Conservation (phyloP, 2,113 vertebrate genomes). For the Ammodytes dubius region DNA sequence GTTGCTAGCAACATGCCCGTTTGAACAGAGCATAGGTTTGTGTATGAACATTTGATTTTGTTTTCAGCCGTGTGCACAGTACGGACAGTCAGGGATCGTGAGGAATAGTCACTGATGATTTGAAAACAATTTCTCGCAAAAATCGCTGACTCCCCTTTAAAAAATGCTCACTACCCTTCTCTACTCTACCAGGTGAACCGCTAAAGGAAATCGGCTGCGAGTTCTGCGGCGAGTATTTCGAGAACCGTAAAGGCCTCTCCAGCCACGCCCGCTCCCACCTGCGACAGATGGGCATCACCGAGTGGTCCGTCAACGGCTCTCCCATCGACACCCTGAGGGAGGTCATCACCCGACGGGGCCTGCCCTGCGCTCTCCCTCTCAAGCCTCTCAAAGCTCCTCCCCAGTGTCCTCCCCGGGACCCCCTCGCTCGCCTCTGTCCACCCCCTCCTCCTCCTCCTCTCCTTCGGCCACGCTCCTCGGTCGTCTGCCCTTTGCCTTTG, state of each 20-base stretch:
- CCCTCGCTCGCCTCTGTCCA: slow-evolving; percentile 71
- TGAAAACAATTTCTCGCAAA: no score
- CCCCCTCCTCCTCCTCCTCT: slow-evolving; percentile 67
- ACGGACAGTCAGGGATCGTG: no score
- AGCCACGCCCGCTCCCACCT: slow-evolving; percentile 96
- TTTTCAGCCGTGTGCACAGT: no score
- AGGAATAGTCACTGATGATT: no score
- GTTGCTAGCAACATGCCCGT: no score
- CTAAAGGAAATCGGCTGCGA: slow-evolving; percentile 88
- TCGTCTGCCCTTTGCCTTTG: slow-evolving; percentile 79
- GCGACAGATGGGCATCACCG: slow-evolving; percentile 96
- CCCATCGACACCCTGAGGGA: slow-evolving; percentile 94
- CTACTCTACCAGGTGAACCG: slow-evolving; percentile 76
- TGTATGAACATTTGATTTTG: no score
- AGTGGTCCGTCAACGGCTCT: slow-evolving; percentile 96
- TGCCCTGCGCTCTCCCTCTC: slow-evolving; percentile 82
- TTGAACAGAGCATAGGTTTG: no score
- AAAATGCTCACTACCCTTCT: neutral
- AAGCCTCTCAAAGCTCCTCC: slow-evolving; percentile 80
- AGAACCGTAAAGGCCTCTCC: slow-evolving; percentile 95
- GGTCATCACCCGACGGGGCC: slow-evolving; percentile 82
- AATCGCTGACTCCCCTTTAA: no score
- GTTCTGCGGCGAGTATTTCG: slow-evolving; percentile 95
- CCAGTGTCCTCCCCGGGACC: slow-evolving; percentile 75
- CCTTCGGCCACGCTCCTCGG: slow-evolving; percentile 65